Evolutionary conservation across 2,888 invertebrate species (phyloP).

Genomic region (Lochmaea capreae): DNA sequence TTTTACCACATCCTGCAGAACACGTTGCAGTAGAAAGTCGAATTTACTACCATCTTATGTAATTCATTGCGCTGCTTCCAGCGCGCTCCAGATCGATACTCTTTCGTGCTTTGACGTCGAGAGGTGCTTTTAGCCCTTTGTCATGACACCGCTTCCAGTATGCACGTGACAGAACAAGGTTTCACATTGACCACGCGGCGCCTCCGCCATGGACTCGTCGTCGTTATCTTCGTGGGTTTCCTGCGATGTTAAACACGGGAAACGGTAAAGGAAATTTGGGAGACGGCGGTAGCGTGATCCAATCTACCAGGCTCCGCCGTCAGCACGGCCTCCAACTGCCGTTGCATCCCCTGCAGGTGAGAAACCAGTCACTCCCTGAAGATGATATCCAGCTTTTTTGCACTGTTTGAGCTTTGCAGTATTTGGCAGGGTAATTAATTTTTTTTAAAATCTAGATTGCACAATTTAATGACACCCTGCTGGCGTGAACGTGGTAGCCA

Average conservation of each 20-base stretch:
- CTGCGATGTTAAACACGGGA: slow-evolving; percentile 55
- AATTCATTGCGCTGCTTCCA: slow-evolving; percentile 30
- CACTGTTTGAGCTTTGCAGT: slow-evolving; percentile 5
- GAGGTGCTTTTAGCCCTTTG: slow-evolving; percentile 24
- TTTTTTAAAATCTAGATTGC: neutral
- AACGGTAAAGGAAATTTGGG: slow-evolving; percentile 47
- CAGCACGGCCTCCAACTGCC: slow-evolving; percentile 87
- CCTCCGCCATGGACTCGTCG: slow-evolving; percentile 53
- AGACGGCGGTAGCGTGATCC: slow-evolving; percentile 56
- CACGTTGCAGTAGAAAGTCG: slow-evolving; percentile 18
- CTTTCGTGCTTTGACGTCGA: slow-evolving; percentile 41
- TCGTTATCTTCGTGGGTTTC: slow-evolving; percentile 41
- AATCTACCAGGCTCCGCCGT: slow-evolving; percentile 71
- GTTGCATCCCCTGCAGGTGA: slow-evolving; percentile 82
- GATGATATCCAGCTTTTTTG: slow-evolving; percentile 22
- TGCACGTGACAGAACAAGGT: slow-evolving; percentile 55
- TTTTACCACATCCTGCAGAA: neutral
- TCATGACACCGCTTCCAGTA: slow-evolving; percentile 46
- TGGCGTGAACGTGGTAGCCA: neutral
- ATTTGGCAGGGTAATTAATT: slow-evolving; percentile 7
- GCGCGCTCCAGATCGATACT: slow-evolving; percentile 47
- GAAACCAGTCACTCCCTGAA: slow-evolving; percentile 56
- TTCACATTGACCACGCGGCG: slow-evolving; percentile 48
- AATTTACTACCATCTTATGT: slow-evolving; percentile 21
- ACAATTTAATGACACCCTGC: neutral